Base-by-base conservation (phyloP, 2,797 vertebrate species). In the Enteromius anoplus region DNA sequence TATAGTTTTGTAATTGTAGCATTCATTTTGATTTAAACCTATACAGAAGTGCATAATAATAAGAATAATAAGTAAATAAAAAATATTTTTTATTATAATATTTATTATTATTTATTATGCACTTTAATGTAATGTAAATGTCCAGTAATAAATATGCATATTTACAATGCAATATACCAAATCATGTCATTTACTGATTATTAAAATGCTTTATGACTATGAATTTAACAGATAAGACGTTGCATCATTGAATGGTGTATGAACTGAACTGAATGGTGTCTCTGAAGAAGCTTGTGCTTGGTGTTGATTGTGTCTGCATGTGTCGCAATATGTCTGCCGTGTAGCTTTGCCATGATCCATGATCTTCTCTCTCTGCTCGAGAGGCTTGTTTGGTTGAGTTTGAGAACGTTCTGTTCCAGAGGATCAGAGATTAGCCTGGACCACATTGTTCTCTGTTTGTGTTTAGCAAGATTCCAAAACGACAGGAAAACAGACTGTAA, bases 371-470 rank as follows among this genome's bases (percentile, higher is more conserved):
- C 42, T 45, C 42, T 45, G 37, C 37, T 37, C 37, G 5, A 37
- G 37, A 37, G 37, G 45, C 45, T 85, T 93, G 92, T 94, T 91
- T 81, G 73, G 76, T 79, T 75, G 64, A 77, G 78, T 73, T 81
- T 89, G 85, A 92, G 93, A 92, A 95, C 93, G 89, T 87, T 21
- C 26, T 94, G 93, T 95, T 94, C 94, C 89, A 87, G 84, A 83
- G 90, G 92, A 93, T 93, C 92, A 91, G 91, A 94, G 93, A 95
- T 94, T 95, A 94, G 92, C 66, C 87, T 81, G 4, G 58, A 75
- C 86, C 89, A 91, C 92, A 94, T 95, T 94, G 94, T 95, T 94
- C 84, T 83, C 87, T 93, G 92, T 94, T 94, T 95, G 93, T 95
- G 92, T 93, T 93, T 87, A 83, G 80, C 87, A 78, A 90, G 90